These are phyloP conservation scores for Hyles euphorbiae DNA, from an alignment of 1,140 invertebrate species.

Conservation along the genomic window DNA sequence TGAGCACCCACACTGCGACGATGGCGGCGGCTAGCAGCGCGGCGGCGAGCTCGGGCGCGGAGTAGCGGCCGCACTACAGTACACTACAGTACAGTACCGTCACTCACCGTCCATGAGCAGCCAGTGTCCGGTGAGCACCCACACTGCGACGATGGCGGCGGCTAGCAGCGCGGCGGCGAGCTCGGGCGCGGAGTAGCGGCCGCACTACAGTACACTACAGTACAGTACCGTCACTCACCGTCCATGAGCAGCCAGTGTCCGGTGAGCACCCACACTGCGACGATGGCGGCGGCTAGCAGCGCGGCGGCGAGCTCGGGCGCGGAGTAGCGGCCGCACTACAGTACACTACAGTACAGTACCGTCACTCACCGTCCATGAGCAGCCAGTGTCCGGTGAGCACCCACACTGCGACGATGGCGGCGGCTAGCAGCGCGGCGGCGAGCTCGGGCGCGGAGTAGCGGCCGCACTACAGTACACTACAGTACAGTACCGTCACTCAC, in stretches of 20 bases:
- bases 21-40: slow-evolving; percentile 94
- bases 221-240: slow-evolving; percentile 74
- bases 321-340: slow-evolving; percentile 95
- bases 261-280: slow-evolving; percentile 97
- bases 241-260: slow-evolving; percentile 99
- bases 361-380: slow-evolving; percentile 91
- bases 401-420: slow-evolving; percentile 97
- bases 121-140: slow-evolving; percentile 98
- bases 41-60: slow-evolving; percentile 94
- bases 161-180: slow-evolving; percentile 94
- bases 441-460: slow-evolving; percentile 96
- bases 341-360: not conserved
- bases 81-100: not conserved
- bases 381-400: slow-evolving; percentile 98
- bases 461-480: slow-evolving; percentile 80
- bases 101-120: slow-evolving; percentile 94
- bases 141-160: slow-evolving; percentile 95
- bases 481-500: slow-evolving; percentile 60
- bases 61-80: slow-evolving; percentile 95
- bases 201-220: slow-evolving; percentile 76
- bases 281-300: slow-evolving; percentile 93
- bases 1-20: slow-evolving; percentile 97
- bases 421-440: slow-evolving; percentile 92
- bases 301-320: slow-evolving; percentile 96
- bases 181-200: slow-evolving; percentile 96